Percentiles rank a stretch among this genome's conserved stretches.
These are phyloP conservation scores for Synergus laeviventris DNA, from an alignment of 2,888 invertebrate genomes.

Conservation along the genomic window DNA sequence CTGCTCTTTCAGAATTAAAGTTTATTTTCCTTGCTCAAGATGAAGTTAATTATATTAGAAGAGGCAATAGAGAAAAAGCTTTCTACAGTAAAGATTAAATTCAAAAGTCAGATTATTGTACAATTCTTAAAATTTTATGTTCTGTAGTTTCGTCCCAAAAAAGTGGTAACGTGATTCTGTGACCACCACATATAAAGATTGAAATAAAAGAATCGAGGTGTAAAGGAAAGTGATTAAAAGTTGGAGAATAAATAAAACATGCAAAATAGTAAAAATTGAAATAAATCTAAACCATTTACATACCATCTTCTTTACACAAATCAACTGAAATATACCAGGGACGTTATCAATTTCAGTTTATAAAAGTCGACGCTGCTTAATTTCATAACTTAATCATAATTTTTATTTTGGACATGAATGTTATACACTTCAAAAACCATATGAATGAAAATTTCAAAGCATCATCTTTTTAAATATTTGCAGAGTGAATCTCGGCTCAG, in stretches of 20 bases:
- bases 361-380: constrained; percentile 36
- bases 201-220: constrained; percentile 45
- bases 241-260: constrained; percentile 61
- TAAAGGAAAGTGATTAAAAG: constrained; percentile 56
- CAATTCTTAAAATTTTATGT: neutral
- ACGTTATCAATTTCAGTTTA: constrained; percentile 65
- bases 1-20: no score
- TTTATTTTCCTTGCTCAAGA: neutral
- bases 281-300: constrained; percentile 71
- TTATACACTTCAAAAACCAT: neutral
- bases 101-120: neutral
- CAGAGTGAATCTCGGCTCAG: neutral
- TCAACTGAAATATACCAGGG: constrained; percentile 72
- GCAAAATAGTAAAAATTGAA: constrained; percentile 67
- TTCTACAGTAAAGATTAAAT: neutral
- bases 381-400: constrained; percentile 4
- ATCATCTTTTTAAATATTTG: neutral
- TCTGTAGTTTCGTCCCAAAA: constrained; percentile 8
- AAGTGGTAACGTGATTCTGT: constrained; percentile 41
- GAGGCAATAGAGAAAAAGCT: neutral
- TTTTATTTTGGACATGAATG: constrained; percentile 4
- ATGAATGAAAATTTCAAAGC: neutral
- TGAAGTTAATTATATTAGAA: neutral
- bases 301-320: constrained; percentile 74
- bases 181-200: constrained; percentile 45